phyloP scores from a whole-genome alignment of 2,888 invertebrate species.

The Unio pictorum region DNA sequence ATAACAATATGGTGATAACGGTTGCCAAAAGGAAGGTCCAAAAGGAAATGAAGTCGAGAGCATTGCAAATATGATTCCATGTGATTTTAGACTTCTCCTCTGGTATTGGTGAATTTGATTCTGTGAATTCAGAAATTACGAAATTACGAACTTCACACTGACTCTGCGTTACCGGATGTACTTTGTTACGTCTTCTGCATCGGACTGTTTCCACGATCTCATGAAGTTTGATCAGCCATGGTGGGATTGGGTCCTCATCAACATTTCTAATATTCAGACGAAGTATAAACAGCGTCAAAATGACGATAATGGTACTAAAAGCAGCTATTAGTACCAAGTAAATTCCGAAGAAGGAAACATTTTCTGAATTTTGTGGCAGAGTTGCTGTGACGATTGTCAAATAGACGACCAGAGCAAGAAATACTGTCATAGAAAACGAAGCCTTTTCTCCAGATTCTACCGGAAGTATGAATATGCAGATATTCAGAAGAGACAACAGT shows the following conservation, averaged over 20 bases:
- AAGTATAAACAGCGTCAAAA: constrained; percentile 24
- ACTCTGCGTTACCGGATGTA: too few relatives aligned
- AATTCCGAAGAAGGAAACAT: constrained; percentile 15
- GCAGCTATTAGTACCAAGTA: constrained; percentile 30
- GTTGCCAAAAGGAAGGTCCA: too few relatives aligned
- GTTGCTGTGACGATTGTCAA: constrained; percentile 18
- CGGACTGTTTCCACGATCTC: too few relatives aligned
- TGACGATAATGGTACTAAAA: constrained; percentile 22
- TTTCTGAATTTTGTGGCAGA: constrained; percentile 25
- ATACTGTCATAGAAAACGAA: constrained; percentile 24
- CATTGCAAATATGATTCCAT: too few relatives aligned
- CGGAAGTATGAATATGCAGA: constrained; percentile 30
- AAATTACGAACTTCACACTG: too few relatives aligned
- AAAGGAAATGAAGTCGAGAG: too few relatives aligned
- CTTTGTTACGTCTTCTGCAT: too few relatives aligned
- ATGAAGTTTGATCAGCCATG: constrained; percentile 1
- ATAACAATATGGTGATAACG: too few relatives aligned
- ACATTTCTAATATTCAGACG: constrained; percentile 21
- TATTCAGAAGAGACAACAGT: constrained; percentile 22
- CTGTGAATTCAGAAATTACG: too few relatives aligned
- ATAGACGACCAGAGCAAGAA: constrained; percentile 28
- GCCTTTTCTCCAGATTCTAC: constrained; percentile 27
- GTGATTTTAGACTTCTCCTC: too few relatives aligned
- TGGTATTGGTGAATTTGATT: too few relatives aligned
- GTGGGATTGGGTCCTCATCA: constrained; percentile 18